Evolutionary conservation across 2,888 invertebrate species (phyloP), one percentile per base, ranked within the genome.

Genomic region (Diabrotica balteata): DNA sequence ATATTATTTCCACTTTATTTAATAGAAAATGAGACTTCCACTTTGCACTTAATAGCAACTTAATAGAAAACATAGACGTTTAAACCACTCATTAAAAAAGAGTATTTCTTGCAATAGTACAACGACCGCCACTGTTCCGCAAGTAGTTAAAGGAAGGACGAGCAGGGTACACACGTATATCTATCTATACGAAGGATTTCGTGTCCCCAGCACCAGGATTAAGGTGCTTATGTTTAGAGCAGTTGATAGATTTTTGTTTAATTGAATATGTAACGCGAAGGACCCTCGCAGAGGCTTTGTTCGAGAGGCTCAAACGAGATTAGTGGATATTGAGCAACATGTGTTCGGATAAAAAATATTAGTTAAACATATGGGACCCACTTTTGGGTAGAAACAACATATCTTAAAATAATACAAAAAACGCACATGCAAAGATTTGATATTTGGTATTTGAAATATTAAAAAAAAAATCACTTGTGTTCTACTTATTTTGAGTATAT

Each of bases 231-330:
- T 80, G 81, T 82, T 77, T 83, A 83, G 82, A 84, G 79, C 84
- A 84, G 84, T 84, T 84, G 86, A 88, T 87, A 87, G 86, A 87
- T 88, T 88, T 87, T 89, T 88, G 89, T 88, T 88, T 89, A 90
- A 90, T 90, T 89, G 89, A 90, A 90, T 89, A 89, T 88, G 88
- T 88, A 90, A 88, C 87, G 86, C 79, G 78, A 49, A 50, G 77
- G 75, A 76, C 78, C 72, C 73, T 76, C 70, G 77, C 79, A 75
- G 79, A 81, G 80, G 80, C 79, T 81, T 81, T 82, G 81, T 78
- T 78, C 66, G 69, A 66, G 78, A 76, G 76, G 81, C 79, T 82
- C 80, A 82, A 81, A 72, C 76, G 75, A 79, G 83, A 80, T 83
- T 83, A 82, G 79, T 77, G 80, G 80, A 80, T 80, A 79, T 76